phyloP scores from a whole-genome alignment of 2,797 vertebrate genomes.

The Champsocephalus esox region DNA sequence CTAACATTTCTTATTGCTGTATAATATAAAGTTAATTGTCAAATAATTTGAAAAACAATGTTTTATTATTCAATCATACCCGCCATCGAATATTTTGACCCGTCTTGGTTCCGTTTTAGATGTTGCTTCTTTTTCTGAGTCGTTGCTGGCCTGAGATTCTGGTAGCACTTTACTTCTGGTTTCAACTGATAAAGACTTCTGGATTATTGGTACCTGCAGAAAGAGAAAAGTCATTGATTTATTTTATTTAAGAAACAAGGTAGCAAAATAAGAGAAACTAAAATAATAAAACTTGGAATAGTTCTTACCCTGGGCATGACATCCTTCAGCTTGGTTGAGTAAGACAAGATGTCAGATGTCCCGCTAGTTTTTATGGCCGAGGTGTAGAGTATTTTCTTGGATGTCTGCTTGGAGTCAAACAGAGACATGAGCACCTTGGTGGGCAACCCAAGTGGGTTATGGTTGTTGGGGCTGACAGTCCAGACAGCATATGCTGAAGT shows the following conservation, averaged over 20 bases:
- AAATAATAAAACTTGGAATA: neutral
- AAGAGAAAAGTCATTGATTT: constrained; percentile 10
- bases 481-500: constrained; percentile 94
- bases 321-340: constrained; percentile 95
- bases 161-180: constrained; percentile 89
- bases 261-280: neutral
- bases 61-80: constrained; percentile 83
- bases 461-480: constrained; percentile 89
- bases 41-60: neutral
- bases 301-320: constrained; percentile 89
- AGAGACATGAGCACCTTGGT: constrained; percentile 97
- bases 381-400: constrained; percentile 92
- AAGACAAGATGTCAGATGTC: constrained; percentile 92
- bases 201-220: constrained; percentile 84
- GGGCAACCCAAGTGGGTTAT: constrained; percentile 93
- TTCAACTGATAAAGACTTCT: constrained; percentile 86
- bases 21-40: neutral
- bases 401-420: constrained; percentile 95
- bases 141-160: constrained; percentile 88
- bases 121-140: constrained; percentile 91
- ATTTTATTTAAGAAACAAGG: constrained; percentile 9
- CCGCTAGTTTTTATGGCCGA: constrained; percentile 91
- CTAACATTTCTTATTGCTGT: neutral
- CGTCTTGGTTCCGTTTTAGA: constrained; percentile 93
- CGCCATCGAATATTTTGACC: constrained; percentile 99